These are phyloP conservation scores for Drosophila yakuba DNA, from an alignment of 1,140 invertebrate genomes.

Conservation along the genomic window DNA sequence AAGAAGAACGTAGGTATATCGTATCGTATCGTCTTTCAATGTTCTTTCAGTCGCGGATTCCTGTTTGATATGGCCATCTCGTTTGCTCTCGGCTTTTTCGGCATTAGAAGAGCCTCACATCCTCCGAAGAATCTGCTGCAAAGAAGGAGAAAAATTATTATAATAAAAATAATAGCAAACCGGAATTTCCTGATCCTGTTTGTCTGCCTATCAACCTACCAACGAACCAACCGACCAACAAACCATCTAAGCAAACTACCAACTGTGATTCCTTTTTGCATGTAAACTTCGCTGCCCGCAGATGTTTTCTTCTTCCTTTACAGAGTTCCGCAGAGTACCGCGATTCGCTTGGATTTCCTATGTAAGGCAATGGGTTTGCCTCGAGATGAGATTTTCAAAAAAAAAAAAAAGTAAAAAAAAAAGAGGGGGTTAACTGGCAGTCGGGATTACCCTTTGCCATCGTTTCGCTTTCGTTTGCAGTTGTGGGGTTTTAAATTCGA, in stretches of 20 bases:
- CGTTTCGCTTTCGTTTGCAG: slow-evolving; percentile 26
- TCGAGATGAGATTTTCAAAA: background rate
- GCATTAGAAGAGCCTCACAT: slow-evolving; percentile 64
- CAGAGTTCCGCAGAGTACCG: background rate
- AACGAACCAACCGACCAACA: slow-evolving; percentile 4
- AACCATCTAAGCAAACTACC: slow-evolving; percentile 29
- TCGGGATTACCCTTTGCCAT: slow-evolving; percentile 16
- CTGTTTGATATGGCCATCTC: slow-evolving; percentile 35
- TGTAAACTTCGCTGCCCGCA: slow-evolving; percentile 50
- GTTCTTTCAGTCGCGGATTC: slow-evolving; percentile 54
- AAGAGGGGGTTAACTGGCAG: background rate
- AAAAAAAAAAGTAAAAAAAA: too few species aligned
- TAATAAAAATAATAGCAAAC: slow-evolving; percentile 81
- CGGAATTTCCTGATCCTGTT: slow-evolving; percentile 81
- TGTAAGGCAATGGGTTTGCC: slow-evolving; percentile 76
- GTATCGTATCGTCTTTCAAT: slow-evolving; percentile 25
- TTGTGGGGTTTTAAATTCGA: too few species aligned
- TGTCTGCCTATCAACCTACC: slow-evolving; percentile 45
- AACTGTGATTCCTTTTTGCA: slow-evolving; percentile 75
- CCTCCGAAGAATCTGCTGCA: slow-evolving; percentile 43
- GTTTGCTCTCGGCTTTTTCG: slow-evolving; percentile 4
- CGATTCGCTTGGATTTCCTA: slow-evolving; percentile 22
- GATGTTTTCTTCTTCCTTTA: slow-evolving; percentile 43
- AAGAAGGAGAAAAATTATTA: slow-evolving; percentile 65
- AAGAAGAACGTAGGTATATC: slow-evolving; percentile 58